A percentile compares a stretch with the other conserved stretches of the same genome.
Conservation (phyloP, 2,888 invertebrate genomes). For the Oxystoma pomonae region DNA sequence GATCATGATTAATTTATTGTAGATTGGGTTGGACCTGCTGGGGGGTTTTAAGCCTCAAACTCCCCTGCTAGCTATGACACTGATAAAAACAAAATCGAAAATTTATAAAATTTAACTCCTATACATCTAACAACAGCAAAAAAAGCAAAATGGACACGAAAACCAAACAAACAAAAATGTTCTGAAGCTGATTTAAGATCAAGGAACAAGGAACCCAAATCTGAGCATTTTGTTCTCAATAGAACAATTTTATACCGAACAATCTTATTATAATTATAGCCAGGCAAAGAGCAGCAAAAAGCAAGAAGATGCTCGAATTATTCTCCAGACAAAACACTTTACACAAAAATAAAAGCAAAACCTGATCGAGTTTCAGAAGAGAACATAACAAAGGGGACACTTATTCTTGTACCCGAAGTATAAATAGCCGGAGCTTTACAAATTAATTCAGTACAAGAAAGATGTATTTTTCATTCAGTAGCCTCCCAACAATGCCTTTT, state of each 20-base stretch:
- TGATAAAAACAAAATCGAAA: too few species aligned
- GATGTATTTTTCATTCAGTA: slow-evolving; percentile 34
- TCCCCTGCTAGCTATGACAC: too few species aligned
- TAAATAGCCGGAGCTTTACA: slow-evolving; percentile 34
- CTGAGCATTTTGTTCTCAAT: background rate
- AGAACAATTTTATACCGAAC: background rate
- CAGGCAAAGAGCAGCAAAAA: background rate
- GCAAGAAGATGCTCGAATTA: slow-evolving; percentile 27
- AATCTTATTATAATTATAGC: background rate
- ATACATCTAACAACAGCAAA: too few species aligned
- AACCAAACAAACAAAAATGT: background rate
- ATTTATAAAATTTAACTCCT: too few species aligned
- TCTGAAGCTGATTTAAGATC: background rate
- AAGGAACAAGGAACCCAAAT: background rate
- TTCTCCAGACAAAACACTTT: slow-evolving; percentile 36
- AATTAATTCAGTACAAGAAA: slow-evolving; percentile 31
- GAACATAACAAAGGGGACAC: slow-evolving; percentile 35
- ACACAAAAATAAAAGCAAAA: slow-evolving; percentile 29
- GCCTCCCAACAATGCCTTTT: background rate
- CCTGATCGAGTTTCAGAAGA: slow-evolving; percentile 32
- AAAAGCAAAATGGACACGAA: background rate
- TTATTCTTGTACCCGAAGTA: slow-evolving; percentile 32
- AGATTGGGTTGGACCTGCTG: too few species aligned
- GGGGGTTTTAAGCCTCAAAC: too few species aligned
- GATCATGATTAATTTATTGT: too few species aligned